Percentiles rank a stretch among this genome's conserved stretches.
phyloP scores from a whole-genome alignment of 2,888 invertebrate species.

The Slavum lentiscoides region DNA sequence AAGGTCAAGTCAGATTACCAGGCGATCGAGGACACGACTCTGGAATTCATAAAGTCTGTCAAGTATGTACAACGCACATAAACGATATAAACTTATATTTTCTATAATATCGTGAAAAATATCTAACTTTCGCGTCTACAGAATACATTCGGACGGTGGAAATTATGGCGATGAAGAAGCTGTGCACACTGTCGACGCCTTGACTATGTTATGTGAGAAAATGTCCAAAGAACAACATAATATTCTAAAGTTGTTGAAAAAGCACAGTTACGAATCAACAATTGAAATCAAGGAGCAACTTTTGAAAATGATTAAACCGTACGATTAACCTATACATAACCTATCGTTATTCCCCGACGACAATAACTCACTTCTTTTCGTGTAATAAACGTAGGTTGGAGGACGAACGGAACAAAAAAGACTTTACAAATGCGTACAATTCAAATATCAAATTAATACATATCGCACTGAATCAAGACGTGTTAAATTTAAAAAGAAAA shows the following conservation, averaged over 20 bases:
- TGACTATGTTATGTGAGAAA: not conserved
- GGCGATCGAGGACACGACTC: not conserved
- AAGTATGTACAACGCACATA: not conserved
- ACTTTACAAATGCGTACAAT: not conserved
- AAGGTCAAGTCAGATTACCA: not conserved
- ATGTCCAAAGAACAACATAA: not conserved
- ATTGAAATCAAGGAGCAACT: not conserved
- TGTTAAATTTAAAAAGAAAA: conserved; percentile 14
- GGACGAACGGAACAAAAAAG: not conserved
- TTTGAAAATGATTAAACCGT: conserved; percentile 3
- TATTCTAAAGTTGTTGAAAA: not conserved
- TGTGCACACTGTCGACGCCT: not conserved
- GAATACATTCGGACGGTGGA: conserved; percentile 18
- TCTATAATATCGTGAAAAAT: not conserved
- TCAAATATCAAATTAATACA: not conserved
- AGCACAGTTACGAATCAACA: not conserved
- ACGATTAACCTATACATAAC: not conserved
- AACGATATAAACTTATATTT: not conserved
- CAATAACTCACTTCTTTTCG: not conserved
- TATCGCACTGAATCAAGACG: not conserved
- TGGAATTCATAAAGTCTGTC: conserved; percentile 13
- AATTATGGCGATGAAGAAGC: conserved; percentile 33
- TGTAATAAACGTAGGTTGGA: not conserved
- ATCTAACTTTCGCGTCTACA: not conserved
- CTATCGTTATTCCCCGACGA: too few species aligned